phyloP scores from a whole-genome alignment of 2,113 vertebrate species.

The Phalacrocorax carbo region DNA sequence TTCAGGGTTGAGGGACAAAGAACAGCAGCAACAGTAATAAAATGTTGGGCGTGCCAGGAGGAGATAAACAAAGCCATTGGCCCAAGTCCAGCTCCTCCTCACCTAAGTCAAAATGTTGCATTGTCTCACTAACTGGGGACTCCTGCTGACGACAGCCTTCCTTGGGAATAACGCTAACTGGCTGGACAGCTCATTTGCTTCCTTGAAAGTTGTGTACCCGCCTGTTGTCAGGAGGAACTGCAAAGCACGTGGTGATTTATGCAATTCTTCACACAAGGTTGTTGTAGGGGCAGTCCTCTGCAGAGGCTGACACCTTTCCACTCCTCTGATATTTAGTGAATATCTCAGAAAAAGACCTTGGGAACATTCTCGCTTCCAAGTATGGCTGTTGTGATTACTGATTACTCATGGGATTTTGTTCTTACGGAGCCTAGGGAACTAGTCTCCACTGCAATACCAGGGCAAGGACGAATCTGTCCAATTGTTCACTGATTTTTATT shows the following conservation, averaged over 20 bases:
- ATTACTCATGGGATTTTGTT: not conserved
- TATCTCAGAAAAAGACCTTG: not conserved
- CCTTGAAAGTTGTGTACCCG: not conserved
- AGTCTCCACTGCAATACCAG: not conserved
- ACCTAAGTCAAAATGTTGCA: not conserved
- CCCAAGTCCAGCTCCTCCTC: not conserved
- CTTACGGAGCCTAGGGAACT: not conserved
- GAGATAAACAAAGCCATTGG: not conserved
- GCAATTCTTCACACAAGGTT: not conserved
- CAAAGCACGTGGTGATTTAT: not conserved
- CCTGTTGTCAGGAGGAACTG: not conserved
- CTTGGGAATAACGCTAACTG: not conserved
- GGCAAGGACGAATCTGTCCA: not conserved
- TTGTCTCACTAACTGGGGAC: not conserved
- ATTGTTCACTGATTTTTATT: not conserved
- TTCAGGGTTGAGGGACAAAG: not conserved
- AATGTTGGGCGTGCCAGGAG: not conserved
- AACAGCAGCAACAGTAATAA: not conserved
- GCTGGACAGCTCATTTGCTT: not conserved
- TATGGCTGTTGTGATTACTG: not conserved
- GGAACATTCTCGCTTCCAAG: not conserved
- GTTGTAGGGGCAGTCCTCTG: not conserved
- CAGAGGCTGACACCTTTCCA: not conserved
- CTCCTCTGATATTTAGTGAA: not conserved
- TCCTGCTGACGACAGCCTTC: not conserved